Evolutionary conservation across 64 coral and sea anemone species (phyloP), one percentile per base, ranked within the genome.

Genomic region (Montipora sp.): DNA sequence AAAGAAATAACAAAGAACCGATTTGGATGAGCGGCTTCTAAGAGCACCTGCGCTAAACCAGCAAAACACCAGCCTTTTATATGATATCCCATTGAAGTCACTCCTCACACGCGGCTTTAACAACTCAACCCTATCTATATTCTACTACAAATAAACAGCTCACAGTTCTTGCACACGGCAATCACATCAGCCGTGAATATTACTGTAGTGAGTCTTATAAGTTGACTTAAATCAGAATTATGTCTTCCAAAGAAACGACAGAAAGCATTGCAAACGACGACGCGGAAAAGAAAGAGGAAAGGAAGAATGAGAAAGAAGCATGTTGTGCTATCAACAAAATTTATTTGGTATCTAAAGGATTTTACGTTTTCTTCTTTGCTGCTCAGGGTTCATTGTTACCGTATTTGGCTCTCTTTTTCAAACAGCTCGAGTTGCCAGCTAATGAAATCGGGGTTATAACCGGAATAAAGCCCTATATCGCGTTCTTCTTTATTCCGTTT

Each of bases 301-400:
- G 51, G 59, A 59, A 82, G 43, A 16, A 87, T 74, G 49, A 75
- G 73, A 73, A 82, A 36, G 78, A 92, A 5, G 60, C 49, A n/a
- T 67, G 86, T 23, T 92, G n/a, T 84, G 49, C 18, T 75, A 58
- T 98, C 22, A 93, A 98, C 83, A 98, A 92, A 45, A 87, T 53
- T 36, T 98, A 98, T 67, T 79, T 98, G 73, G 82, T 98, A 80
- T 92, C 98, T 8, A 99, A 99, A 75, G 75, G 84, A 71, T 99
- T 99, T 65, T 99, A 99, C 78, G 94, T 99, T 68, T 96, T 99
- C 75, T 99, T 99, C 73, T 89, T 99, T 8, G 88, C 98, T n/a
- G 98, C 94, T 7, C 98, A 99, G 90, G 98, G 98, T 45, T 99
- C 98, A 3, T 53, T 99, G 53, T 72, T 96, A 44, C 98, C 98